Evolutionary conservation across 2,888 invertebrate species (phyloP), one percentile per base, ranked within the genome.

Genomic region (Papilio protenor): DNA sequence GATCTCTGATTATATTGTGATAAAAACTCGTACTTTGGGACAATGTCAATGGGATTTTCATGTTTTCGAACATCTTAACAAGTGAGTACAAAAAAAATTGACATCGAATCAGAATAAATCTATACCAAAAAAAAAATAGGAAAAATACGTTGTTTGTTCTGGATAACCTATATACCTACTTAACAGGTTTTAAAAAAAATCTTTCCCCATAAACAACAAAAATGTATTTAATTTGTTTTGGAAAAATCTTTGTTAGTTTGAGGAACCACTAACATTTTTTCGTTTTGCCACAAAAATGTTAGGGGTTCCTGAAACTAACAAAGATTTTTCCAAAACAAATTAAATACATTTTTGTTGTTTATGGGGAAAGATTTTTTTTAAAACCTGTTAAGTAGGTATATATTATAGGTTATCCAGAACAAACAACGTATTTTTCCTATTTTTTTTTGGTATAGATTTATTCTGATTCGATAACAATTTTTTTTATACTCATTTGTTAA

Each of bases 1-100:
- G 81, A 81, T 83, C 79, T 79, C 77, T 55, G 66, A 45, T 23
- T 76, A 70, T 73, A 52, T 61, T 27, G 64, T 66, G 75, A 75
- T 78, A 76, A 76, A 52, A 27, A 16, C 61, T 27, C 23, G 23
- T 61, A 16, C 66, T 40, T 66, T n/a, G 18, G 18, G n/a, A 66
- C 40, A 66, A 66, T 61, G 27, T 61, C 27, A 27, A 27, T 61
- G 2, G 4, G 61, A 16, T 61, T 23, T 21, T 21, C 23, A 59
- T 59, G n/a, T n/a, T n/a, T n/a, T n/a, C n/a, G 23, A 21, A 12
- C 23, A 23, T 23, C 55, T 55, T 18, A 55, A 18, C 52, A n/a
- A 55, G n/a, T 55, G 8, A 55, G n/a, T 2, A 55, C 21, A 18
- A n/a, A n/a, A n/a, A 55, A 18, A 2, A n/a, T 55, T 18, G 27